Evolutionary conservation across 2,113 vertebrate species (phyloP), one percentile per base, ranked within the genome.

Genomic region (Pterophyllum scalare): DNA sequence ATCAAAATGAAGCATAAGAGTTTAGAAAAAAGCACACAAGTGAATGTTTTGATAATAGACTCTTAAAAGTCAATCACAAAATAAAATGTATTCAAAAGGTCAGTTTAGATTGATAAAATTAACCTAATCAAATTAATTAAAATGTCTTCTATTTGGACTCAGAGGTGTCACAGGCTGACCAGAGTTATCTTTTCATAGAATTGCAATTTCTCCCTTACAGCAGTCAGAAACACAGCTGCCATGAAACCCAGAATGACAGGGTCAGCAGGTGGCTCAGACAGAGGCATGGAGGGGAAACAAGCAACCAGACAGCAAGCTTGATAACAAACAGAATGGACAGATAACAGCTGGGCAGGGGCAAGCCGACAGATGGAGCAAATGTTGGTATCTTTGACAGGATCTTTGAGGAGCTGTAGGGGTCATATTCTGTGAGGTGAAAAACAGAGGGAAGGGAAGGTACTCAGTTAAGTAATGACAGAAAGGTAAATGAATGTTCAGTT

Each of bases 361-460:
- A 83, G 86, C 78, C 74, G 40, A 26, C 22, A 6, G 82, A 83
- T 40, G 56, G 64, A 80, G 35, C 54, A 57, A 77, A 70, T 33
- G 40, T 38, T 56, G 58, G 58, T 43, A 80, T 59, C 24, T 72
- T 4, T 57, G 62, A 22, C 59, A 60, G 52, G 20, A 20, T 61
- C 54, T 75, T 19, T 17, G 14, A 40, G 33, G 24, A 57, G 46
- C 52, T 70, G 22, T 6, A 38, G 22, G 19, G 10, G 54, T 56
- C 19, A 40, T 22, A 24, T 76, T n/a, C 12, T 62, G 28, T 64
- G 33, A 70, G 35, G 49, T 5, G 10, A 62, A 54, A 52, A 24
- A 22, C n/a, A 31, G 22, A 20, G 35, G 20, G 6, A 60, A 22
- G 7, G 54, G 8, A 54, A 22, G 5, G 20, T 24, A 33, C 59